Base-by-base conservation (phyloP, 2,797 vertebrate genomes). In the Synaphobranchus kaupii region DNA sequence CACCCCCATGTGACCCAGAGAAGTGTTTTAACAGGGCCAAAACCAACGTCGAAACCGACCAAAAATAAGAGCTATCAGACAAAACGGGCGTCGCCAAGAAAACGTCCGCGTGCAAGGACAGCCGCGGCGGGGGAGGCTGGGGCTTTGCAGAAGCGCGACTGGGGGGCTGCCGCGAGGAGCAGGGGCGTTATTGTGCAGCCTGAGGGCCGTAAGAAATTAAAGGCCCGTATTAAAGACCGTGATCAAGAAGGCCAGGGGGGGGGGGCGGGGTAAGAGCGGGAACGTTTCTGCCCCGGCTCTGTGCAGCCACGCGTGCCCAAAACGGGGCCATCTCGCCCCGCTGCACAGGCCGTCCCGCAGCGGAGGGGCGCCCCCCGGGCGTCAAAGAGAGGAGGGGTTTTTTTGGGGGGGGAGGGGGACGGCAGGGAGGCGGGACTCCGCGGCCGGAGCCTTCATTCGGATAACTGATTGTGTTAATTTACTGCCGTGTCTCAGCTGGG, bases 201-300 rank as follows among this genome's bases (percentile, higher is more conserved):
- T 50, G 87, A 85, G 54, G 84, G 84, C 85, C 34, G 8, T 4
- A 82, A 73, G 56, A 87, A 86, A 87, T 89, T 73, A 90, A 73
- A 90, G 86, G 86, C 86, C 54, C 87, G 73, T 80, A 3, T 80
- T 89, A 85, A 86, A 89, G 90, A 80, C 89, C 90, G 89, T 88
- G 88, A 90, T 89, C 85, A 66, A 52, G 48, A 28, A 58, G 25
- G 73, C 73, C 5, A 15, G 73, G 34, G 73, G 17, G 17, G 31
- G 47, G 76, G 25, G 7, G 25, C 39, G 22, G 58, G 20, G 48
- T 58, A 34, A 39, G 12, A 25, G 7, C 34, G n/a, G 68, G 12
- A 34, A 3, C 25, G 15, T 83, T 31, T n/a, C 47, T 50, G 44
- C 39, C 44, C 10, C 1, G 87, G 52, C 87, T 58, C 58, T 63